Evolutionary conservation across 2,113 vertebrate genomes (phyloP).

Genomic region (Axis porcinus): DNA sequence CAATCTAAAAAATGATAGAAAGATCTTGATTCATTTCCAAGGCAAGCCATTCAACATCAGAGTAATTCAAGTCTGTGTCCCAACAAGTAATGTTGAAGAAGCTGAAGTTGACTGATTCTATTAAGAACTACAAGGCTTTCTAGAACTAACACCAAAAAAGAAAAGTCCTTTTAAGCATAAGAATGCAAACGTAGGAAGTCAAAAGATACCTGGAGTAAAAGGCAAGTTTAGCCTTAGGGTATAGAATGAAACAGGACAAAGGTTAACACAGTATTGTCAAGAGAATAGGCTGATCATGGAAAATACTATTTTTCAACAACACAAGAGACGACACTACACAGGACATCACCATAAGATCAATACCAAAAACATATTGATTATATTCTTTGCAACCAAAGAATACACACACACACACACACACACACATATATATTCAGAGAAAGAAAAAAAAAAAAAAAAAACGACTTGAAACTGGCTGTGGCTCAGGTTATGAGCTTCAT

Average conservation of each 20-base stretch:
- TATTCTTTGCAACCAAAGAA: neutral
- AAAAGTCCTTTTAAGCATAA: neutral
- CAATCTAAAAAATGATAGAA: neutral
- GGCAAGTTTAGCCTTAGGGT: neutral
- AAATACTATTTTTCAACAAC: neutral
- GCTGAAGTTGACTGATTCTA: neutral
- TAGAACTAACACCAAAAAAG: neutral
- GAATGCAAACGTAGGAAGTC: neutral
- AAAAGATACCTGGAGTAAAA: neutral
- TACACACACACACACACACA: too few relatives aligned
- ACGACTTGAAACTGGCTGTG: neutral
- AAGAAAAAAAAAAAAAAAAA: neutral
- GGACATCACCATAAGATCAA: neutral
- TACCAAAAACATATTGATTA: neutral
- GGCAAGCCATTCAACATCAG: neutral
- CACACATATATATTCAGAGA: neutral
- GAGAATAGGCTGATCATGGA: neutral
- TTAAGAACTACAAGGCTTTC: neutral
- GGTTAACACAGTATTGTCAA: neutral
- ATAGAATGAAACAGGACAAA: neutral
- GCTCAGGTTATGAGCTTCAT: neutral
- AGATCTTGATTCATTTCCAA: neutral
- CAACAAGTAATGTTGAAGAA: neutral
- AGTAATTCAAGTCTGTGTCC: neutral
- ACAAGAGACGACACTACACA: neutral